Evolutionary conservation across 2,113 vertebrate genomes (phyloP).

Genomic region (Mirza zaza): DNA sequence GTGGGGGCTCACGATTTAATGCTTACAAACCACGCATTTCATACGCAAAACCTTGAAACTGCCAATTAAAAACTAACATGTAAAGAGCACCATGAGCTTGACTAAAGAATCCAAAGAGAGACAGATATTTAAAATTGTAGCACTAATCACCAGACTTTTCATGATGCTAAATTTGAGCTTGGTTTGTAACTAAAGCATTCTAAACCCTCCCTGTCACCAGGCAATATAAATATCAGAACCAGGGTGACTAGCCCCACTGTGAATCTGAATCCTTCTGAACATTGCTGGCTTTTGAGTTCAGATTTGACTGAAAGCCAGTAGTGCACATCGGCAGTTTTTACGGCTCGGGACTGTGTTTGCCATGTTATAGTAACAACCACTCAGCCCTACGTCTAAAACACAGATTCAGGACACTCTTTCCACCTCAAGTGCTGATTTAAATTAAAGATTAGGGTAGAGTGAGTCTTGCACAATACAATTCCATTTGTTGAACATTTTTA

Average conservation of each 20-base stretch:
- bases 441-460: conserved; percentile 77
- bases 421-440: conserved; percentile 73
- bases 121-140: not conserved
- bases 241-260: conserved; percentile 60
- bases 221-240: conserved; percentile 47
- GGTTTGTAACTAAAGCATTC: not conserved
- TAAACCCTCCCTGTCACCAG: conserved; percentile 13
- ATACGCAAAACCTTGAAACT: conserved; percentile 57
- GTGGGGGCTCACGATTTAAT: conserved; percentile 63
- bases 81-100: not conserved
- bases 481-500: conserved; percentile 73
- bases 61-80: conserved; percentile 49
- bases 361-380: conserved; percentile 22
- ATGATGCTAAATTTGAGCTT: conserved; percentile 4
- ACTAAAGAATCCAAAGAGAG: conserved; percentile 34
- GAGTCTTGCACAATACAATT: conserved; percentile 78
- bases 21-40: conserved; percentile 52
- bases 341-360: conserved; percentile 34
- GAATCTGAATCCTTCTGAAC: conserved; percentile 40
- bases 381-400: conserved; percentile 63
- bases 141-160: conserved; percentile 9
- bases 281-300: conserved; percentile 19
- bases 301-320: not conserved
- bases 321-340: not conserved
- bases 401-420: conserved; percentile 74